Base-by-base conservation (phyloP, 2,888 invertebrate genomes). In the Drosophila emarginata region DNA sequence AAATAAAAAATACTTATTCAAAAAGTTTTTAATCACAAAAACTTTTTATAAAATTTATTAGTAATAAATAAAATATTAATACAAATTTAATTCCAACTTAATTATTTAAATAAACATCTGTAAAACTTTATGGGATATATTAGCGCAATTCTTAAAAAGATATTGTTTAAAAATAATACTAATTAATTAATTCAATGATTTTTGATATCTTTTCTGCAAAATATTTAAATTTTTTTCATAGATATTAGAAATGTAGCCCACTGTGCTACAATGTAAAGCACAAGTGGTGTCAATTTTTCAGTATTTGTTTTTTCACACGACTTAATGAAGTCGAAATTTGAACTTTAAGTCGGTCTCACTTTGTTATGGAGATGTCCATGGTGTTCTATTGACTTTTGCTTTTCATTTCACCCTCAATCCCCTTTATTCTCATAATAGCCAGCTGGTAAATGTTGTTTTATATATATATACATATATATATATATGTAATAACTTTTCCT, bases 231-330 rank as follows among this genome's bases (percentile, higher is more conserved):
- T 32, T 11, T 32, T 32, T 9, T 2, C 9, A 9, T 32, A 1
- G 2, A 32, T 9, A 32, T 1, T 32, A 32, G 1, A 32, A 32
- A 32, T 4, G 1, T 7, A 32, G 1, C 4, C 45, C 45, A 45
- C 45, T 45, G 45, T 45, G 4, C 11, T 1, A 9, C 37, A 39
- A 39, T n/a, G 2, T 23, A 37, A 36, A n/a, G 45, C 74, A 65
- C 63, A 66, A 74, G 62, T 73, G 80, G 67, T 76, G 78, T 76
- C 64, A 59, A 60, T 71, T 39, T 45, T 21, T 45, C 4, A n/a
- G 37, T 21, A 1, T 45, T 45, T 40, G 40, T 45, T 11, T 45
- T 64, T 60, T 50, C 32, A 21, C 52, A 61, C 69, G 65, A 52
- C 64, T 66, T 74, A 76, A 79, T 74, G 72, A 74, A 56, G 69